Base-by-base conservation (phyloP, 2,888 invertebrate genomes). In the Biston betularia region DNA sequence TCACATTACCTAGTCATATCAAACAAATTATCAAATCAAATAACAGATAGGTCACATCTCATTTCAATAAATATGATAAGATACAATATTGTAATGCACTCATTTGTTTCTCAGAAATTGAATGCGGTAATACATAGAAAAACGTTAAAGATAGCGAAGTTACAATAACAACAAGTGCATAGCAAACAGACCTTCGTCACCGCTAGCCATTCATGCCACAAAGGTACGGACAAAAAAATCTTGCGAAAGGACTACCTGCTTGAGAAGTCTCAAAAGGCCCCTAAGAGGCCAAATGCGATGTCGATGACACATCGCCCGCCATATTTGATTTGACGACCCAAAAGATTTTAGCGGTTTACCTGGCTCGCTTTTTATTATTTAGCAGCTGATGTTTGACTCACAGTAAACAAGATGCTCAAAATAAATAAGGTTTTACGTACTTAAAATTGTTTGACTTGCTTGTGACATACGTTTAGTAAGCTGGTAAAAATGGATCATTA, bases 191-290 rank as follows among this genome's bases (percentile, higher is more conserved):
- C 75, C 76, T 78, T 76, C 76, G 66, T 76, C 75, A 71, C 75
- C 68, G 70, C 67, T 74, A 72, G 78, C 80, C 83, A 84, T 87
- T 85, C 83, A 85, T 80, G 75, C 63, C 75, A 86, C 82, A 87
- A 89, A 87, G 85, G 85, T 82, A 70, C 76, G 69, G 60, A 73
- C 81, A 81, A 89, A 90, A 91, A 90, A 83, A 69, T 70, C 79
- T 82, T 79, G 80, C 86, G 73, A 88, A 89, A 88, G 87, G 85
- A 84, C 78, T 92, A 92, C 92, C 92, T 92, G 91, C 87, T 80
- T 80, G 74, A 82, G 79, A 79, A 77, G 75, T 75, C 72, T 79
- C 79, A 75, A 79, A 78, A 80, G 81, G 79, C 75, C 75, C 78
- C 75, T 63, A 34, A 70, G 69, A 71, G 72, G 80, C 78, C 70